These are phyloP conservation scores for Gymnoscelis rufifasciata DNA, from an alignment of 2,888 invertebrate genomes.

Conservation along the genomic window DNA sequence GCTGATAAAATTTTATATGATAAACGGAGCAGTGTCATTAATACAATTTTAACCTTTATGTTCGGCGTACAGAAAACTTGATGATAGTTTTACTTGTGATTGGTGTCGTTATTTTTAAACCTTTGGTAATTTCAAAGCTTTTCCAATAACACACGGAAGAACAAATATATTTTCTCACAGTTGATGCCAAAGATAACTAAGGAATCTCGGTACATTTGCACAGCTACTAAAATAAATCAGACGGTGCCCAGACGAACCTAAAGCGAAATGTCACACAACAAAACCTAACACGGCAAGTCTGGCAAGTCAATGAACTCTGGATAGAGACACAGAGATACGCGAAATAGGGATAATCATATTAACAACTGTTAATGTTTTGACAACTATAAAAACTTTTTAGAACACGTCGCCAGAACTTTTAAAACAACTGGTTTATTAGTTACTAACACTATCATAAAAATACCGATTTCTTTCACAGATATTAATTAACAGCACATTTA, in stretches of 20 bases:
- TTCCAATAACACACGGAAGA: slow-evolving; percentile 26
- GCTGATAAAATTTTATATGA: too few relatives aligned
- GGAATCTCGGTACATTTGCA: slow-evolving; percentile 32
- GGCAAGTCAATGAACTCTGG: slow-evolving; percentile 53
- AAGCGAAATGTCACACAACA: slow-evolving; percentile 70
- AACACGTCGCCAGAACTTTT: too few relatives aligned
- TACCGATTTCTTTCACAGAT: not conserved
- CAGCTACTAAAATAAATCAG: slow-evolving; percentile 56
- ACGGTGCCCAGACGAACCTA: slow-evolving; percentile 54
- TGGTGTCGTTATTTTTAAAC: too few relatives aligned
- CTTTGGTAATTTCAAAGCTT: too few relatives aligned
- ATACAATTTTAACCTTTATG: not conserved
- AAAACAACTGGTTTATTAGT: too few relatives aligned
- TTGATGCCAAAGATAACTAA: slow-evolving; percentile 17
- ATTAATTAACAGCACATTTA: not conserved
- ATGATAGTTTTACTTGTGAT: too few relatives aligned
- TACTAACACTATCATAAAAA: too few relatives aligned
- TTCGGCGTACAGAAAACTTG: too few relatives aligned
- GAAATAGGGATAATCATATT: too few relatives aligned
- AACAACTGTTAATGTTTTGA: too few relatives aligned
- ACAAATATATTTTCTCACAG: slow-evolving; percentile 20
- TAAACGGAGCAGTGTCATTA: not conserved
- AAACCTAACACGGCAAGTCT: slow-evolving; percentile 52
- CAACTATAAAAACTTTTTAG: too few relatives aligned
- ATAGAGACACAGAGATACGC: slow-evolving; percentile 17